Evolutionary conservation across 2,797 vertebrate species (phyloP), one percentile per base, ranked within the genome.

Genomic region (Staurois parvus): DNA sequence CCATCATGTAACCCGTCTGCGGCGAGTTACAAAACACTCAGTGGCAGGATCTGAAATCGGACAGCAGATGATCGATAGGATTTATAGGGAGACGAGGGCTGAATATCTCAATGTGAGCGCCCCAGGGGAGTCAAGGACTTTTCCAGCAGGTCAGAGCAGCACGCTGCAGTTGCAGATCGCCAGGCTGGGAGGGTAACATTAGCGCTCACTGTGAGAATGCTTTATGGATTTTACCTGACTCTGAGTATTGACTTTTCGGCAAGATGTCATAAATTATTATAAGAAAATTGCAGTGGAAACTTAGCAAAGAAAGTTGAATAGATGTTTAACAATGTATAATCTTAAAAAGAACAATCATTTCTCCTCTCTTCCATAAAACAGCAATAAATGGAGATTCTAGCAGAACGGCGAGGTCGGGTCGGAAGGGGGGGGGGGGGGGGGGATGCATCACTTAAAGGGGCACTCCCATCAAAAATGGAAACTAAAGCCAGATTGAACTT

Each of bases 201-300:
- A 68, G 37, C 68, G 69, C 30, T 72, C 79, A 21, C 45, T 34
- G 48, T 37, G 26, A 73, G 79, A 32, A 40, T 4, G 77, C 21
- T 68, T 67, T 52, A 83, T 76, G 62, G 82, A 84, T 84, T 84
- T 77, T 76, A 76, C 45, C 30, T 59, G 82, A 76, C 74, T 77
- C 45, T 26, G 19, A 21, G 45, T 76, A 76, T 75, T 59, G 73
- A 76, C 42, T 84, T 83, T 40, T 69, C 77, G 74, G 30, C 73
- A 69, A 76, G 29, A 72, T 62, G 64, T 48, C 72, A 76, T 76
- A 34, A 56, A 83, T 83, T 76, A 76, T 69, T 83, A 83, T 32
- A 74, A 74, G 70, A 74, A 69, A 68, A 76, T 83, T 34, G 24
- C 21, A 82, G 42, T 62, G 64, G 32, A 83, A 73, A 83, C 26